These are phyloP conservation scores for Chrysomallon squamiferum DNA, from an alignment of 1,140 invertebrate species.

Conservation along the genomic window DNA sequence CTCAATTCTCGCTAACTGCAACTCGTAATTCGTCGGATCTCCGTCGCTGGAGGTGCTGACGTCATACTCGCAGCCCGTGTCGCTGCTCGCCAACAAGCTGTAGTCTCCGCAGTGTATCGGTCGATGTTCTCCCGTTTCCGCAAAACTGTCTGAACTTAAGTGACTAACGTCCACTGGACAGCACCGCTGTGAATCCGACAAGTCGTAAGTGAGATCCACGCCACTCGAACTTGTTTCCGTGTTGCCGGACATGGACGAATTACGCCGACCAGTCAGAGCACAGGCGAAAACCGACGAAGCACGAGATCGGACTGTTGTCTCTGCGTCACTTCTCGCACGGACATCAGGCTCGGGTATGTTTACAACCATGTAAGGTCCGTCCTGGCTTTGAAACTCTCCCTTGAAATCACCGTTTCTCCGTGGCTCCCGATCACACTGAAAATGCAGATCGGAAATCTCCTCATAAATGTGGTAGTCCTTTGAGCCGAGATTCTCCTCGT, in stretches of 20 bases:
- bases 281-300: conserved; percentile 1
- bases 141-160: background rate
- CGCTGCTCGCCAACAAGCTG: conserved; percentile 24
- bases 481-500: too few species aligned
- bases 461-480: conserved; percentile 41
- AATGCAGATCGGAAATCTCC: conserved; percentile 35
- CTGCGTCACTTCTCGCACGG: too few species aligned
- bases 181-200: background rate
- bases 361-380: conserved; percentile 22
- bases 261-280: conserved; percentile 8
- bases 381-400: background rate
- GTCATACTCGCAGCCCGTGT: conserved; percentile 47
- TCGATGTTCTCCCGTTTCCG: background rate
- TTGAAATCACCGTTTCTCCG: too few species aligned
- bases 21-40: conserved; percentile 36
- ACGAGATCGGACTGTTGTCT: too few species aligned
- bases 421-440: too few species aligned
- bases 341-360: background rate
- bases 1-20: conserved; percentile 43
- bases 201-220: background rate
- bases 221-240: background rate
- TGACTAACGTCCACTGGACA: background rate
- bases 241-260: background rate
- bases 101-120: background rate
- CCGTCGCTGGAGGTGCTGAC: conserved; percentile 48